Evolutionary conservation across 1,140 invertebrate species (phyloP).

Genomic region (Camponotus floridanus): DNA sequence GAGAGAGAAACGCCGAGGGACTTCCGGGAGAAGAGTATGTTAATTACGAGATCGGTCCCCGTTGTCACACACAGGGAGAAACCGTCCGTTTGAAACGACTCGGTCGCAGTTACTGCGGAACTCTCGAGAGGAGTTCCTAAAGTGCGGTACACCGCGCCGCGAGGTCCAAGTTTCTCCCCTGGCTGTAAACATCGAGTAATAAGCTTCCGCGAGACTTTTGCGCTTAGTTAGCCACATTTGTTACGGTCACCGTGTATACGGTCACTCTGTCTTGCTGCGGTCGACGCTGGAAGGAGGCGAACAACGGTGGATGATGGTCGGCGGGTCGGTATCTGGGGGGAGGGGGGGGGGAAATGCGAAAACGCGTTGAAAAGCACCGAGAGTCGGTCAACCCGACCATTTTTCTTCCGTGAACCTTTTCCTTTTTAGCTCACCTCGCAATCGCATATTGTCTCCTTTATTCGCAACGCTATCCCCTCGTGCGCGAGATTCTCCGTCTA

Average conservation of each 20-base stretch:
- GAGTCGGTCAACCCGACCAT: constrained; percentile 2
- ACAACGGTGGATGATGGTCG: background rate
- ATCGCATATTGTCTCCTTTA: constrained; percentile 46
- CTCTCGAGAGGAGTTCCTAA: constrained; percentile 67
- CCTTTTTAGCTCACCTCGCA: constrained; percentile 4
- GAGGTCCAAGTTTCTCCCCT: constrained; percentile 67
- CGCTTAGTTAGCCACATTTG: constrained; percentile 73
- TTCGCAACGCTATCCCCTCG: background rate
- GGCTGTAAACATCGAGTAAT: constrained; percentile 75
- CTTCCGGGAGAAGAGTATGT: constrained; percentile 54
- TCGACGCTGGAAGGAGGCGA: background rate
- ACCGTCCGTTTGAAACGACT: constrained; percentile 68
- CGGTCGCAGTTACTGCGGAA: constrained; percentile 55
- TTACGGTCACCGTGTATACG: constrained; percentile 52
- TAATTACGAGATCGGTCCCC: constrained; percentile 70
- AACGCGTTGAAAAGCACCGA: constrained; percentile 32
- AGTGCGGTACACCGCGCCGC: constrained; percentile 57
- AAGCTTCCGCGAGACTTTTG: constrained; percentile 74
- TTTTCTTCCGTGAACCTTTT: background rate
- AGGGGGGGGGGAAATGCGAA: constrained; percentile 34
- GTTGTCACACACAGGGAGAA: constrained; percentile 46
- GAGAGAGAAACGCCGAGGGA: background rate
- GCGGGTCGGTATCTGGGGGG: background rate
- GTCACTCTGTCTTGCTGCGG: background rate
- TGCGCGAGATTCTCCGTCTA: background rate